Evolutionary conservation across 2,888 invertebrate species (phyloP), one percentile per base, ranked within the genome.

Genomic region (Cephalotes varians): DNA sequence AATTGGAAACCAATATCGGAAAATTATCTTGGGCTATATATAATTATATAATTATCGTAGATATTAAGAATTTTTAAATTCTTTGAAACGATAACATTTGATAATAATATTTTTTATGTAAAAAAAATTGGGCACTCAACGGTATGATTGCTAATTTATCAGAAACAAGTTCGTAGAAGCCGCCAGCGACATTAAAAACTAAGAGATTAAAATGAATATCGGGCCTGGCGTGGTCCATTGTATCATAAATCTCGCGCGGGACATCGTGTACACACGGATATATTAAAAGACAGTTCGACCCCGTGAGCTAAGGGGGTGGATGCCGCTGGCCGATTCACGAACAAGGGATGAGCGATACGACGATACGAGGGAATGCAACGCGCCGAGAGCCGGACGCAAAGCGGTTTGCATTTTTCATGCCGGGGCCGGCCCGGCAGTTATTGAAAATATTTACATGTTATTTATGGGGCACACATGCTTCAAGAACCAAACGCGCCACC

Each of bases 401-500:
- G 90, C 93, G 92, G 92, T 93, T 93, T 93, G 92, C 93, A 94
- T 94, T 93, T 94, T 93, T 93, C 93, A 94, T 93, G 92, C 90
- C 85, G 86, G 88, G 87, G 87, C 88, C 87, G 90, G 90, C 90
- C 74, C 89, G 90, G 91, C 93, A 93, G 93, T 94, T 94, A 94
- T 93, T 93, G 93, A 94, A 93, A 94, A 94, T 93, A 94, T 94
- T 94, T 93, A 93, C 93, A 94, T 93, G 93, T 93, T 93, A 94
- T 93, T 93, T 93, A 93, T 93, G 92, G 92, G 89, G 86, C 92
- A 92, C 92, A 93, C 93, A 93, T 93, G 93, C 91, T 91, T 89
- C 92, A 90, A 84, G 90, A 91, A 91, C 89, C 89, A 89, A 92
- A 92, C 89, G 86, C 88, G 88, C 87, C 90, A 91, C 67, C 65